Evolutionary conservation across 2,113 vertebrate species (phyloP).

Genomic region (Oncorhynchus tshawytscha): DNA sequence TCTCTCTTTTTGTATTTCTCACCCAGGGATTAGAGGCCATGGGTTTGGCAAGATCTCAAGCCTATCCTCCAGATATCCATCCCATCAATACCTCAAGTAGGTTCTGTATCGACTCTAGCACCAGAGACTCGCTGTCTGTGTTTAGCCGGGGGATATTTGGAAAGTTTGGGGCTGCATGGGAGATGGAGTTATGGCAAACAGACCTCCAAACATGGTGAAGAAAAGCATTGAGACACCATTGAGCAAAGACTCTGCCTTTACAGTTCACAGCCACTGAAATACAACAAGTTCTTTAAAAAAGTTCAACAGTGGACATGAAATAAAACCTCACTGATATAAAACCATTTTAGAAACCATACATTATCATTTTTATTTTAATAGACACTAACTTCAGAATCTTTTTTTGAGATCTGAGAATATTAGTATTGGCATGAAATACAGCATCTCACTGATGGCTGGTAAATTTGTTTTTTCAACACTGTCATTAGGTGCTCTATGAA

Average conservation of each 20-base stretch:
- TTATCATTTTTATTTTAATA: too few species aligned
- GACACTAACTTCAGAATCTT: too few species aligned
- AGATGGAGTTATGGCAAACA: not conserved
- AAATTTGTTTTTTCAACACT: slow-evolving; percentile 45
- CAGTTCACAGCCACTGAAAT: too few species aligned
- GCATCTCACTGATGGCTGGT: slow-evolving; percentile 48
- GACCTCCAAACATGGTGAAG: too few species aligned
- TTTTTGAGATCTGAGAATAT: not conserved
- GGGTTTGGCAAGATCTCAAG: slow-evolving; percentile 43
- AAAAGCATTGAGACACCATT: too few species aligned
- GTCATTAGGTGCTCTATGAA: slow-evolving; percentile 23
- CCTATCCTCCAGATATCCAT: slow-evolving; percentile 33
- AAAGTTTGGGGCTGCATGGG: not conserved
- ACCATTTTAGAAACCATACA: too few species aligned
- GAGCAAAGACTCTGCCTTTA: too few species aligned
- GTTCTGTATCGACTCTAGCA: slow-evolving; percentile 30
- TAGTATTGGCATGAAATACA: not conserved
- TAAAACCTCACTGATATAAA: too few species aligned
- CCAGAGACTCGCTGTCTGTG: slow-evolving; percentile 22
- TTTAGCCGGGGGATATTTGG: slow-evolving; percentile 28
- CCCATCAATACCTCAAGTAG: slow-evolving; percentile 37
- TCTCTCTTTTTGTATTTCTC: not conserved
- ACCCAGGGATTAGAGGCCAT: slow-evolving; percentile 24
- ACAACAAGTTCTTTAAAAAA: too few species aligned
- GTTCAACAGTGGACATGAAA: too few species aligned